Evolutionary conservation across 2,797 vertebrate species (phyloP), one percentile per base, ranked within the genome.

Genomic region (Megalops cyprinoides): DNA sequence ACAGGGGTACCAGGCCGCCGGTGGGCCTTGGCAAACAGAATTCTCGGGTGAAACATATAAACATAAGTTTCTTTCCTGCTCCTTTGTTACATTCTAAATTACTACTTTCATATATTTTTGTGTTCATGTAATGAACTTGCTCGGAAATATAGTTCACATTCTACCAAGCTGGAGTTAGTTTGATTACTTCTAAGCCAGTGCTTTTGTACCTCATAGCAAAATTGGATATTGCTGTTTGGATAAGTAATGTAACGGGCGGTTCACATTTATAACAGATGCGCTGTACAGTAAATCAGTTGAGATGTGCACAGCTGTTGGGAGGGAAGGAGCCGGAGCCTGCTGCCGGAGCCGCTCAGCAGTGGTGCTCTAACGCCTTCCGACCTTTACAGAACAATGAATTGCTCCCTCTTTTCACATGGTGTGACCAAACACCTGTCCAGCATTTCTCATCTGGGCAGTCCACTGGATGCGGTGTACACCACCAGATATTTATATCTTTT

Each of bases 401-500:
- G 87, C 83, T 39, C 53, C 79, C 87, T 86, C 83, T 82, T 85
- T 58, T 48, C 74, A 90, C 92, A 85, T 86, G 74, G 84, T 87
- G 87, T 85, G 91, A 91, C 92, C 84, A 83, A 62, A 79, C 78
- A 71, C 82, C 90, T 89, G 90, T 90, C 93, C 89, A 82, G 77
- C 85, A 82, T 87, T 83, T 92, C 90, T 91, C 89, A 89, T 92
- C 90, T 82, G 83, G 88, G 87, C 87, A 77, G 85, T 90, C 92
- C 91, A 91, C 90, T 91, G 90, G 88, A 89, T 86, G 89, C 87
- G 86, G 88, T 91, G 87, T 87, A 83, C 31, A 87, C 91, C 92
- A 90, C 81, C 81, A 82, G 89, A 90, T 93, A 93, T 92, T 92
- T 92, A 90, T 91, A 90, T 91, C 84, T 87, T 86, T 89, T 88